Evolutionary conservation across 2,113 vertebrate genomes (phyloP), one percentile per base, ranked within the genome.

Genomic region (Cynocephalus volans): DNA sequence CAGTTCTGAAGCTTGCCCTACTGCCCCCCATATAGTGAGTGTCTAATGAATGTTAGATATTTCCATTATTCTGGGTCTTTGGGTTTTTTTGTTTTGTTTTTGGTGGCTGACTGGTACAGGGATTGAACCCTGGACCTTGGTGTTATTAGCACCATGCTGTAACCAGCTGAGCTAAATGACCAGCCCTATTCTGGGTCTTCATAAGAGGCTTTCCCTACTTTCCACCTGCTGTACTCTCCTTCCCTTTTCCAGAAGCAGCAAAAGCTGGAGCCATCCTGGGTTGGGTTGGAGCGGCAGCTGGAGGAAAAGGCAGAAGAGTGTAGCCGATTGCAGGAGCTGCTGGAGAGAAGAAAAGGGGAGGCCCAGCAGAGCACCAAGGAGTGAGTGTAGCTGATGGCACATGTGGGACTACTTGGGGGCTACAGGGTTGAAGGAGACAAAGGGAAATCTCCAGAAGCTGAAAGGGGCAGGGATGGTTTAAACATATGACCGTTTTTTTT

Each of bases 221-320:
- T 77, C 33, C 41, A 28, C n/a, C 52, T 69, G 31, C 54, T 93
- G 4, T 56, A 15, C 3, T 77, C 31, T 75, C 36, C 19, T 19
- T 50, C 52, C 48, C 0, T 19, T 70, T 70, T 62, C 21, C 77
- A 99, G 98, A 98, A 98, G 97, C 98, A 98, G 45, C 98, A 98
- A 97, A 98, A 98, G 95, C 65, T 97, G 14, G 98, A 98, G 69
- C 73, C 97, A 0, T 62, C n/a, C 7, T 58, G 95, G 92, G 89
- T 94, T 36, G 76, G 98, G 9, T 98, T 99, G 97, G 99, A 99
- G 95, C 97, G 96, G 15, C 98, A 98, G 97, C 99, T 99, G 97
- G 99, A 99, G 96, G 99, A 99, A 90, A 98, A 98, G 24, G 96
- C 98, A 65, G 99, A 99, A 75, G 99, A 99, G 97, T 99, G 99